These are phyloP conservation scores for Bugulina stolonifera DNA, from an alignment of 2,888 invertebrate genomes.

Conservation along the genomic window DNA sequence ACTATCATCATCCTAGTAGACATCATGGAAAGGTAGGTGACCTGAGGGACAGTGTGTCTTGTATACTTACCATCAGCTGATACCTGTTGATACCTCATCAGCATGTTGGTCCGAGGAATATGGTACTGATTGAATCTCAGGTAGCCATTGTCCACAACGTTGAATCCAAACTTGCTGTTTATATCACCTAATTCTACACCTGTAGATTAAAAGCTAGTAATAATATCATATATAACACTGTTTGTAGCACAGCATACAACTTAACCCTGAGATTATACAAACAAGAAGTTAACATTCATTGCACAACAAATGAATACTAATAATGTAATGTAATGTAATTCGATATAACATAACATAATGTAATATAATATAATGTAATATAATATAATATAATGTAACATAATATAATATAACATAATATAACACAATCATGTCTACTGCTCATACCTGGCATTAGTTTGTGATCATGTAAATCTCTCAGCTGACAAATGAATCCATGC, in stretches of 20 bases:
- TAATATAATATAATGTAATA: too few relatives aligned
- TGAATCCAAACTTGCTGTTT: constrained; percentile 88
- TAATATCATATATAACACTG: too few relatives aligned
- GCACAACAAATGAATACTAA: too few relatives aligned
- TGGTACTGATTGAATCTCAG: constrained; percentile 79
- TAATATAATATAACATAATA: too few relatives aligned
- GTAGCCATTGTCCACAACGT: constrained; percentile 86
- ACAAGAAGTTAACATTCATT: too few relatives aligned
- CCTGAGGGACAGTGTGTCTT: constrained; percentile 35
- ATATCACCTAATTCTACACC: constrained; percentile 87
- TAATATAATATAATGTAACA: too few relatives aligned
- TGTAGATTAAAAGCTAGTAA: constrained; percentile 36
- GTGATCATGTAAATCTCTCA: constrained; percentile 81
- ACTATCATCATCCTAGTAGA: constrained; percentile 82
- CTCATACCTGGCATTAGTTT: constrained; percentile 73
- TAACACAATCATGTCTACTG: too few relatives aligned
- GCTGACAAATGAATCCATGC: constrained; percentile 86
- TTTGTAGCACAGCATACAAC: too few relatives aligned
- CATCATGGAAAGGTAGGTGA: constrained; percentile 58
- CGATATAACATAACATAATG: too few relatives aligned
- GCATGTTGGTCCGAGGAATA: constrained; percentile 81
- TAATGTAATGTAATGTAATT: too few relatives aligned
- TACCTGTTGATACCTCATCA: constrained; percentile 77
- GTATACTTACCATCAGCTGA: constrained; percentile 43
- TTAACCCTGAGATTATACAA: too few relatives aligned